These are phyloP conservation scores for Frieseomelitta varia DNA, from an alignment of 1,140 invertebrate genomes.

Conservation along the genomic window DNA sequence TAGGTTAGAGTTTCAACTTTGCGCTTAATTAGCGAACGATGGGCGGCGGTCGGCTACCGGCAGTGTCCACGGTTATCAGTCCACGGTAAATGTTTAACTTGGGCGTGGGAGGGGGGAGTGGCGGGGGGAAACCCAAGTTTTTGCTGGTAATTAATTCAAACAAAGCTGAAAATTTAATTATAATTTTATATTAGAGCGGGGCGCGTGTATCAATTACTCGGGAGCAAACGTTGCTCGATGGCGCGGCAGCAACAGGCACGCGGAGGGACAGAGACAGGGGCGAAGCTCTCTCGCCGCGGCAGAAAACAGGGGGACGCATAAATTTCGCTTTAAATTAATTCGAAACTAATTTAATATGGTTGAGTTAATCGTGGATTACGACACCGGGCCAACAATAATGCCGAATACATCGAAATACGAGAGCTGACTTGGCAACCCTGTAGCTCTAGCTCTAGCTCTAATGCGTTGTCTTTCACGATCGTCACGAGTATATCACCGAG, in stretches of 20 bases:
- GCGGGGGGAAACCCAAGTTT: slow-evolving; percentile 29
- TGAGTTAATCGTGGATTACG: slow-evolving; percentile 14
- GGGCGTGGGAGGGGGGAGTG: neutral
- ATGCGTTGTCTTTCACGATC: neutral
- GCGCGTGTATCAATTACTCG: slow-evolving; percentile 13
- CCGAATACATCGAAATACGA: neutral
- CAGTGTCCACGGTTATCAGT: slow-evolving; percentile 7
- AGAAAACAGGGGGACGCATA: slow-evolving; percentile 18
- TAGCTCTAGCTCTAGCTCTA: neutral
- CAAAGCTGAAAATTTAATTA: slow-evolving; percentile 33
- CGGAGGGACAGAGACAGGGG: no score
- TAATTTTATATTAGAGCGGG: slow-evolving; percentile 17
- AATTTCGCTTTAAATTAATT: slow-evolving; percentile 26
- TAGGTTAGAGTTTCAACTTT: slow-evolving; percentile 51
- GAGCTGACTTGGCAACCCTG: neutral
- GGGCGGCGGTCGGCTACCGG: neutral
- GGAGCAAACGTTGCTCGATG: neutral
- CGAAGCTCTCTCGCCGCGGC: neutral
- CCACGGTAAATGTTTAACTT: slow-evolving; percentile 25
- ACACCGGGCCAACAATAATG: neutral
- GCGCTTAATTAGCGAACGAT: slow-evolving; percentile 46
- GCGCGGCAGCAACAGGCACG: neutral
- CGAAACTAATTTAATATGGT: slow-evolving; percentile 19
- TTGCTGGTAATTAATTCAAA: slow-evolving; percentile 42
- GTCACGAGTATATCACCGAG: no score